phyloP scores from a whole-genome alignment of 2,797 vertebrate genomes.

The Pempheris klunzingeri region DNA sequence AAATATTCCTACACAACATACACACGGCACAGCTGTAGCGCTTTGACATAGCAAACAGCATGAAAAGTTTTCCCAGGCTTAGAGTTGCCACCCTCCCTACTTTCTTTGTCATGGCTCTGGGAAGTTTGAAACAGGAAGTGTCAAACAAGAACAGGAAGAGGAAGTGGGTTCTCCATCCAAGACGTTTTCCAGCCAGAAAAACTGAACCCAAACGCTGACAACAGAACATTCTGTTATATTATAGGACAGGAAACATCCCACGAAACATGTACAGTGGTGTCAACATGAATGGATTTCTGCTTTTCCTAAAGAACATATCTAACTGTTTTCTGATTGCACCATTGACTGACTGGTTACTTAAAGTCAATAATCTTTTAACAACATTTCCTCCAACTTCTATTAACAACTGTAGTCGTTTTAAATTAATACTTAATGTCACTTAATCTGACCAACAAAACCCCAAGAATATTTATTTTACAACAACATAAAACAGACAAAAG shows the following conservation, averaged over 20 bases:
- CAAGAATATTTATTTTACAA: not conserved
- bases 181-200: slow-evolving; percentile 54
- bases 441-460: not conserved
- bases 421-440: not conserved
- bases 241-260: slow-evolving; percentile 22
- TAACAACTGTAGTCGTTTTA: not conserved
- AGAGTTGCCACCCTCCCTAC: slow-evolving; percentile 23
- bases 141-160: slow-evolving; percentile 78
- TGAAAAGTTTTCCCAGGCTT: slow-evolving; percentile 43
- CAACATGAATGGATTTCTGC: not conserved
- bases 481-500: not conserved
- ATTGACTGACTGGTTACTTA: not conserved
- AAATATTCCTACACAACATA: not conserved
- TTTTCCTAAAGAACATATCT: not conserved
- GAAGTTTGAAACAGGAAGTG: slow-evolving; percentile 69
- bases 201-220: slow-evolving; percentile 24
- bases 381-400: slow-evolving; percentile 1
- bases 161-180: slow-evolving; percentile 64
- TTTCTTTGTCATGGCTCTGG: slow-evolving; percentile 49
- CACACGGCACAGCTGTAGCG: not conserved
- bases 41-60: not conserved
- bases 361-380: not conserved
- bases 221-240: slow-evolving; percentile 36
- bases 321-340: not conserved
- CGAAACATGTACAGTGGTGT: not conserved